Base-by-base conservation (phyloP, 1,140 invertebrate genomes). In the Drosophila sechellia region DNA sequence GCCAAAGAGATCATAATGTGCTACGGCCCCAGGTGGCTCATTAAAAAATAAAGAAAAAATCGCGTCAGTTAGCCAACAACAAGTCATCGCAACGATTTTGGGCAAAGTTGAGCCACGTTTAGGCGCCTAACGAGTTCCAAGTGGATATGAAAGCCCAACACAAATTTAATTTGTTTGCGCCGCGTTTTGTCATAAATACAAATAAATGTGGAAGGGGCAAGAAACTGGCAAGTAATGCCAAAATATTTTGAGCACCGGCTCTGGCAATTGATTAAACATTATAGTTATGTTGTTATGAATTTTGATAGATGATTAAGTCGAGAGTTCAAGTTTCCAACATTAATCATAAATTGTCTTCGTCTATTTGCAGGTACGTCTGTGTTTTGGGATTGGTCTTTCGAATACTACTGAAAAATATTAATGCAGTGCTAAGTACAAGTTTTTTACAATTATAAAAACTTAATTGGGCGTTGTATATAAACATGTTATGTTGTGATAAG, bases 1-100 rank as follows among this genome's bases (percentile, higher is more conserved):
- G 80, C 79, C 76, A 84, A 76, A 83, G 68, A 76, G 60, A 77
- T 84, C 77, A 68, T 79, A 79, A 84, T 83, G 57, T 60, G 52
- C 35, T 3, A 34, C 31, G 20, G 57, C 58, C 65, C 56, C 58
- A 70, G 54, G 53, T 60, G 70, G 58, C 61, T 77, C 66, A 73
- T 76, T 72, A 66, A 74, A 71, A 70, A 53, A 58, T 78, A 61
- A 65, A 60, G 59, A 77, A 73, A 58, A 68, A 66, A 58, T 64
- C 74, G 71, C 75, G 46, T 63, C 60, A 83, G 74, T 31, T 31
- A 76, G 56, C 65, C 53, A 84, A 79, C 80, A 84, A 83, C 80
- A 43, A 69, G 65, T 83, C 80, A 83, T 79, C 55, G 64, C 59
- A 74, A 6, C 22, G 27, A 35, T 54, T 31, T 31, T 64, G 45